These are phyloP conservation scores for Rhombomys opimus DNA, from an alignment of 2,113 vertebrate species.

Conservation along the genomic window DNA sequence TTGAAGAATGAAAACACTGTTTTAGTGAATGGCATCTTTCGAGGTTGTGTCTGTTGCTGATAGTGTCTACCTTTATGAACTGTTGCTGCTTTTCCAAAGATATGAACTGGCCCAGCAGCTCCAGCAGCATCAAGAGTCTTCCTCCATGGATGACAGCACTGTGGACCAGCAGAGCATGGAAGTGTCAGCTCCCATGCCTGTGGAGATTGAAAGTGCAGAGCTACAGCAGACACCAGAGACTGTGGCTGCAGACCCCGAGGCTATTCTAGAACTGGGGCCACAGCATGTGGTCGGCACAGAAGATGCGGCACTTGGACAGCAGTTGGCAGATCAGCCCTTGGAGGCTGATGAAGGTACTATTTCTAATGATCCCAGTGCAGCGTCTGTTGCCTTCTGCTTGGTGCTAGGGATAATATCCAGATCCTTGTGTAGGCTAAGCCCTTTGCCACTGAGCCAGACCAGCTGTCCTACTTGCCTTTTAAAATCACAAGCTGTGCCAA, in stretches of 20 bases:
- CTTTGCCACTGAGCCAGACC: no score
- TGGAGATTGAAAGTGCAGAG: slow-evolving; percentile 91
- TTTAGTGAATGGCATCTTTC: background rate
- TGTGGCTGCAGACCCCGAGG: slow-evolving; percentile 87
- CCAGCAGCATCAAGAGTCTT: slow-evolving; percentile 90
- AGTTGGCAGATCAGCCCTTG: slow-evolving; percentile 90
- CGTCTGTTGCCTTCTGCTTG: background rate
- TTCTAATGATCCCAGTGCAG: accelerated
- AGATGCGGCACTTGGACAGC: slow-evolving; percentile 89
- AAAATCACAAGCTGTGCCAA: background rate
- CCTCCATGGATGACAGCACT: slow-evolving; percentile 88
- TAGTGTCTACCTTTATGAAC: background rate
- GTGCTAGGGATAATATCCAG: background rate
- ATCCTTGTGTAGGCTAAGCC: background rate
- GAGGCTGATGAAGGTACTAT: slow-evolving; percentile 92
- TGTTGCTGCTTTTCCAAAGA: slow-evolving; percentile 81
- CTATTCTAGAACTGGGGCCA: slow-evolving; percentile 92
- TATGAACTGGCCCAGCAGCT: slow-evolving; percentile 98
- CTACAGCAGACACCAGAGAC: slow-evolving; percentile 86
- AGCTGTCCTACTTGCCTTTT: no score
- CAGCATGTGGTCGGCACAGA: slow-evolving; percentile 90
- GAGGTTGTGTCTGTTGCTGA: no score
- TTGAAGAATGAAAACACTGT: background rate
- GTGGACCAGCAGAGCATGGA: slow-evolving; percentile 87
- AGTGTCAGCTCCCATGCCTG: slow-evolving; percentile 92